Evolutionary conservation across 2,113 vertebrate genomes (phyloP).

Genomic region (Kryptolebias marmoratus): DNA sequence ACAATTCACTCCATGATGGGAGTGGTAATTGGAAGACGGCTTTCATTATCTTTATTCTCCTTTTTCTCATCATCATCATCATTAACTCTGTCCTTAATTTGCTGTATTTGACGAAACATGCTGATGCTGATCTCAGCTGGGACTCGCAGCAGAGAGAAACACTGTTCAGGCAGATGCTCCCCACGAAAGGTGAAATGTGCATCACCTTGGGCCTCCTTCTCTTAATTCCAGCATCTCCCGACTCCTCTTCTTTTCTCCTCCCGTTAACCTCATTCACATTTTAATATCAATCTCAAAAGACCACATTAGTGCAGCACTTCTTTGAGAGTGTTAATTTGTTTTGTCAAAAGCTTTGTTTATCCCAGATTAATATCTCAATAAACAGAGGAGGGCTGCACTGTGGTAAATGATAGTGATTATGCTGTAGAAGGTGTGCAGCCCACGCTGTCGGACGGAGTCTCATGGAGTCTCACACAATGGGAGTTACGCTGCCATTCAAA

Average conservation of each 20-base stretch:
- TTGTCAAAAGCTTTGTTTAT: conserved; percentile 84
- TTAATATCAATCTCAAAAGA: conserved; percentile 78
- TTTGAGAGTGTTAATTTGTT: conserved; percentile 78
- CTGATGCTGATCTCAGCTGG: conserved; percentile 65
- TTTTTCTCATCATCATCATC: conserved; percentile 61
- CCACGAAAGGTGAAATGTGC: conserved; percentile 65
- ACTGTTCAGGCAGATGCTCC: conserved; percentile 61
- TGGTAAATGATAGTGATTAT: conserved; percentile 83
- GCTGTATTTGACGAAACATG: conserved; percentile 71
- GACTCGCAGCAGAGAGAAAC: conserved; percentile 56
- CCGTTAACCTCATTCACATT: conserved; percentile 60
- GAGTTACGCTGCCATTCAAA: conserved; percentile 69
- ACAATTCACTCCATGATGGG: conserved; percentile 50
- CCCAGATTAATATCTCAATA: conserved; percentile 81
- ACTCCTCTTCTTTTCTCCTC: conserved; percentile 17
- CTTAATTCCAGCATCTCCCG: conserved; percentile 30
- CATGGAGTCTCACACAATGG: conserved; percentile 58
- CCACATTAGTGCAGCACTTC: conserved; percentile 72
- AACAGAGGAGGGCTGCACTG: conserved; percentile 70
- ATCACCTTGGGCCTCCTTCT: conserved; percentile 66
- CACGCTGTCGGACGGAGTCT: conserved; percentile 64
- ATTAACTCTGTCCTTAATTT: conserved; percentile 61
- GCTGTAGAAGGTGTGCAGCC: conserved; percentile 62
- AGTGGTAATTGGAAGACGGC: conserved; percentile 59
- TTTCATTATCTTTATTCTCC: conserved; percentile 61